These are phyloP conservation scores for Brachyopa scutellaris DNA, from an alignment of 2,888 invertebrate species.

Conservation along the genomic window DNA sequence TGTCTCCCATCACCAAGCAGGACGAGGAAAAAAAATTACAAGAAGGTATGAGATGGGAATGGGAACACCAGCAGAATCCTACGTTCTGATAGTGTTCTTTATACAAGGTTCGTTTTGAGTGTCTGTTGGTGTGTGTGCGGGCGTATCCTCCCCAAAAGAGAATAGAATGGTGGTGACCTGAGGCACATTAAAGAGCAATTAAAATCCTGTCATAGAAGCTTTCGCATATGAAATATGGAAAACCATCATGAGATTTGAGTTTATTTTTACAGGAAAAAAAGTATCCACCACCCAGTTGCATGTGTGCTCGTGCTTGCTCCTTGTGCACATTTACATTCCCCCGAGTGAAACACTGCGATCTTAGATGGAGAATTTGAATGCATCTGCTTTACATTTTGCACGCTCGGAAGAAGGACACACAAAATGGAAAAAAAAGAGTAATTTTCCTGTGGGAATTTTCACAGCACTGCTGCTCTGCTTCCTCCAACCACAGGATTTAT, in stretches of 20 bases:
- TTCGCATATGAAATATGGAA: constrained; percentile 71
- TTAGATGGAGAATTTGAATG: constrained; percentile 56
- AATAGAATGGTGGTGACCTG: constrained; percentile 64
- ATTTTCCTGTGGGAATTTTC: constrained; percentile 69
- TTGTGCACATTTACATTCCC: constrained; percentile 43
- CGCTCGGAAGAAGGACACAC: constrained; percentile 8
- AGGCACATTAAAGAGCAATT: constrained; percentile 73
- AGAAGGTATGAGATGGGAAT: constrained; percentile 6
- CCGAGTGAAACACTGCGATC: constrained; percentile 34
- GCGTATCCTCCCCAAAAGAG: constrained; percentile 22
- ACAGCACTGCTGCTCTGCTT: constrained; percentile 2
- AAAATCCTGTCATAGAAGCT: constrained; percentile 73
- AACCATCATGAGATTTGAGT: constrained; percentile 67
- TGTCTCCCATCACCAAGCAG: background rate
- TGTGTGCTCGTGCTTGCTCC: constrained; percentile 10
- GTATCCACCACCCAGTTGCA: background rate
- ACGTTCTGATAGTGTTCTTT: constrained; percentile 56
- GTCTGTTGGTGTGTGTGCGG: too few relatives aligned
- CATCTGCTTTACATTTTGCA: constrained; percentile 68
- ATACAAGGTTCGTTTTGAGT: constrained; percentile 35
- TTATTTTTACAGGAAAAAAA: constrained; percentile 33
- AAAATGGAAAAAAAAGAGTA: constrained; percentile 13
- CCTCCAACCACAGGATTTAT: constrained; percentile 57
- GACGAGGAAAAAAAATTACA: background rate
- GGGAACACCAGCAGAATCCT: constrained; percentile 3